Evolutionary conservation across 2,888 invertebrate species (phyloP), one percentile per base, ranked within the genome.

Genomic region (Mechanitis mazaeus): DNA sequence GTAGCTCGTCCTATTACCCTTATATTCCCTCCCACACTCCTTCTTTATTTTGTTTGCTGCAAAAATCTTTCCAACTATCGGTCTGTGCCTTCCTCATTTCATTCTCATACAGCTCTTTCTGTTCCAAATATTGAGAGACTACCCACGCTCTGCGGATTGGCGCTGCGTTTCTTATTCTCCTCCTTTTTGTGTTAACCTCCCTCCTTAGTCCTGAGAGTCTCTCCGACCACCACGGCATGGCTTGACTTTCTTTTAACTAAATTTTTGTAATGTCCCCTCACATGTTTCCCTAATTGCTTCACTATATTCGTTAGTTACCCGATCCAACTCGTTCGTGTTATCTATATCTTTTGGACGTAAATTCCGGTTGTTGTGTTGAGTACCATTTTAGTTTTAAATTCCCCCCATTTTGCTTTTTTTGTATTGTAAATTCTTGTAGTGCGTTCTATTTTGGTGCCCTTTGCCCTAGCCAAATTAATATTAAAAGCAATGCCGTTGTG

Each of bases 201-300:
- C 38, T 11, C 11, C 57, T 61, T 35, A 56, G 12, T 35, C 6
- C 31, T 3, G 20, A 45, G 3, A 59, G 54, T 33, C 59, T 56
- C n/a, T 38, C 20, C 11, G 35, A 35, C 58, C 58, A 58, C 61
- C 61, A 61, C 2, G 59, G 59, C 42, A 60, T 11, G 20, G 38
- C 53, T 33, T 53, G 12, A 33, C 38, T 56, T 35, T 56, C 45
- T 2, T 42, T 62, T 5, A n/a, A 42, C 35, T 58, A 60, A 7
- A 20, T 54, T 33, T 54, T 47, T 1, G 54, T 60, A 57, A 50
- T 0, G 9, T 54, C 31, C 58, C 45, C 1, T 54, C 33, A 38
- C 56, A 61, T 50, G 28, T n/a, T 45, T 11, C n/a, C 46, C 33
- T 33, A 33, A 63, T 57, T 20, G 35, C 20, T 11, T 58, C 33